These are phyloP conservation scores for Proterorhinus semilunaris DNA, from an alignment of 2,113 vertebrate species.

Conservation along the genomic window DNA sequence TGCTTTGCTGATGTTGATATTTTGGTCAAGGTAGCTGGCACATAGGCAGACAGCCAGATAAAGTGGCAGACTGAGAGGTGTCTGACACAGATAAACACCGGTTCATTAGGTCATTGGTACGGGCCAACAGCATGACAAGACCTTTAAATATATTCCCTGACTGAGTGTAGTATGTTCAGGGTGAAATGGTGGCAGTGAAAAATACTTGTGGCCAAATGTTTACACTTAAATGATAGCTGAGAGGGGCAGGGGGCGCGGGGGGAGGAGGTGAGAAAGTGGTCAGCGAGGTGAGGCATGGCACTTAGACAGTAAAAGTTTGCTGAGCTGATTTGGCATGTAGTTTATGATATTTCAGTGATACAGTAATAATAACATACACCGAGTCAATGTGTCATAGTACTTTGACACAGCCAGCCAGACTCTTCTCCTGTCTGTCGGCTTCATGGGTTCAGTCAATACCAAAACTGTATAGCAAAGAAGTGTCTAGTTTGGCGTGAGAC, in stretches of 20 bases:
- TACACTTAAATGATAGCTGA: conserved; percentile 65
- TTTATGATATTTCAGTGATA: conserved; percentile 69
- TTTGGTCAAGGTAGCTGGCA: conserved; percentile 51
- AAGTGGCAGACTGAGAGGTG: conserved; percentile 22
- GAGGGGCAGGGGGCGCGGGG: conserved; percentile 11
- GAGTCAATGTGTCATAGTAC: conserved; percentile 55
- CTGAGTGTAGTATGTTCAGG: conserved; percentile 19
- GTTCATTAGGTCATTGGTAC: conserved; percentile 60
- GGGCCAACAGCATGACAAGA: conserved; percentile 53
- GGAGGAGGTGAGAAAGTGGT: conserved; percentile 1
- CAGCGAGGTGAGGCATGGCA: conserved; percentile 47
- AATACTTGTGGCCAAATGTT: conserved; percentile 72
- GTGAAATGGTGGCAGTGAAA: conserved; percentile 45
- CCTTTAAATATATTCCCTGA: conserved; percentile 74
- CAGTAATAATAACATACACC: conserved; percentile 67
- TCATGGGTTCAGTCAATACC: conserved; percentile 24
- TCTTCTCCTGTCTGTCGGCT: conserved; percentile 37
- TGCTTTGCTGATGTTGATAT: conserved; percentile 47
- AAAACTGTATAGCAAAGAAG: neutral
- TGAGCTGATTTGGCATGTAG: conserved; percentile 63
- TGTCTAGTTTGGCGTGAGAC: neutral
- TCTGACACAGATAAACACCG: conserved; percentile 29
- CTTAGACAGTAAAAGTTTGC: conserved; percentile 57
- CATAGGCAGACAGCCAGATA: conserved; percentile 28
- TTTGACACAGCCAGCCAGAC: conserved; percentile 64